Evolutionary conservation across 2,113 vertebrate genomes (phyloP), one percentile per base, ranked within the genome.

Genomic region (Chloroceryle aenea): DNA sequence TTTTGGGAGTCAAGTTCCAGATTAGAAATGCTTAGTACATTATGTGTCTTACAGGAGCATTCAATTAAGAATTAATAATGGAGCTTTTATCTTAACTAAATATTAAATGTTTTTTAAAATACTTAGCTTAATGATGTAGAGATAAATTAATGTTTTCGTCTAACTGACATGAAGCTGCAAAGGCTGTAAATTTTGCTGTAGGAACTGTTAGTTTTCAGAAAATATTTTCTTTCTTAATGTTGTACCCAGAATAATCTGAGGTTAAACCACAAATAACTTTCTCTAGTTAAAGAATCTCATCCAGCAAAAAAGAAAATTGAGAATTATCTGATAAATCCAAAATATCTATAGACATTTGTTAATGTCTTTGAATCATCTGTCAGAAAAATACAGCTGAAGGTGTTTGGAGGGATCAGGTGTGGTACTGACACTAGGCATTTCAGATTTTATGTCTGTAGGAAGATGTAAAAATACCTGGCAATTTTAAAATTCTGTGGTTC

Each of bases 41-140:
- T 81, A 38, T 34, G 12, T 42, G 14, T 80, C 13, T 83, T 29
- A 76, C 22, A 27, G 19, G 85, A 87, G 7, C 5, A 59, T 76
- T 96, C 27, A 50, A 92, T 87, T 85, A 91, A 66, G 52, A 92
- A 92, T 89, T 92, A 91, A 90, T 93, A 78, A 76, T 11, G 15
- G 12, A 47, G 2, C 13, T 76, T 66, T 20, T 69, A 34, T 67
- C 19, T 82, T 87, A 85, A 79, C 87, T 91, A 92, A 91, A 80
- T 89, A 80, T 63, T 84, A 67, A 87, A 55, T 66, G 2, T 6
- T 47, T 87, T 94, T 48, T 2, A 62, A 94, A 94, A 66, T 61
- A 48, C 52, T 93, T 73, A 71, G 9, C 16, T 59, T 73, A 82
- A 85, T 42, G 27, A 87, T 62, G 30, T 21, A 81, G 29, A 81